Conservation (phyloP, 2,888 invertebrate genomes). For the Acrobasis suavella region DNA sequence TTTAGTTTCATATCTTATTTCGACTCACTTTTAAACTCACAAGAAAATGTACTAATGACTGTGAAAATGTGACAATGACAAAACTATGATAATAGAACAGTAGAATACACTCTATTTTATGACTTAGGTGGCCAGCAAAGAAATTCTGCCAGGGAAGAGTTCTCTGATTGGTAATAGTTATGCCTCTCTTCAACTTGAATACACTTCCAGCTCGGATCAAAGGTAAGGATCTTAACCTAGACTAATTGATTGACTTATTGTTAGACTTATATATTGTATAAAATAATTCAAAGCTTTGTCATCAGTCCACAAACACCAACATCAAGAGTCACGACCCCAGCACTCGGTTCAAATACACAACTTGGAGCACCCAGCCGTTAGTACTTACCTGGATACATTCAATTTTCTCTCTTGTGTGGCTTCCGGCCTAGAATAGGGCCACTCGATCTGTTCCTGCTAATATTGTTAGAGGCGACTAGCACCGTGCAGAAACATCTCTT, state of each 20-base stretch:
- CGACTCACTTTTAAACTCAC: too few relatives aligned
- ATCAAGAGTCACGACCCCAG: slow-evolving; percentile 56
- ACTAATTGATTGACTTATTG: too few relatives aligned
- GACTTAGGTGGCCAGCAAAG: slow-evolving; percentile 65
- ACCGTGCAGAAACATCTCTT: too few relatives aligned
- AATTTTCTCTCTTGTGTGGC: slow-evolving; percentile 1
- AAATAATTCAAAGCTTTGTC: slow-evolving; percentile 9
- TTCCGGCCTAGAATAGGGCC: background rate
- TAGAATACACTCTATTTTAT: background rate
- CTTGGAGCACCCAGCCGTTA: slow-evolving; percentile 47
- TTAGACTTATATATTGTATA: too few relatives aligned
- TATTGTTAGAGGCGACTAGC: too few relatives aligned
- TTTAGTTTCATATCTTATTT: too few relatives aligned
- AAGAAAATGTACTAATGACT: too few relatives aligned
- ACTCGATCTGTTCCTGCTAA: too few relatives aligned
- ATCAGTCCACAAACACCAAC: slow-evolving; percentile 63
- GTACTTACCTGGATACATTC: slow-evolving; percentile 28
- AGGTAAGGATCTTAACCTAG: slow-evolving; percentile 45
- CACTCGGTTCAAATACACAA: slow-evolving; percentile 51
- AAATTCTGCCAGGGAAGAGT: slow-evolving; percentile 70
- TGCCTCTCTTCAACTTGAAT: slow-evolving; percentile 70
- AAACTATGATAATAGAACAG: too few relatives aligned
- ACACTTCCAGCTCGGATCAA: slow-evolving; percentile 72
- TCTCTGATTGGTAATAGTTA: slow-evolving; percentile 61
- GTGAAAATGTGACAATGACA: too few relatives aligned